Percentiles rank a stretch among this genome's conserved stretches.
Evolutionary conservation across 2,113 vertebrate species (phyloP).

Genomic region (Corythoichthys haematopterus): DNA sequence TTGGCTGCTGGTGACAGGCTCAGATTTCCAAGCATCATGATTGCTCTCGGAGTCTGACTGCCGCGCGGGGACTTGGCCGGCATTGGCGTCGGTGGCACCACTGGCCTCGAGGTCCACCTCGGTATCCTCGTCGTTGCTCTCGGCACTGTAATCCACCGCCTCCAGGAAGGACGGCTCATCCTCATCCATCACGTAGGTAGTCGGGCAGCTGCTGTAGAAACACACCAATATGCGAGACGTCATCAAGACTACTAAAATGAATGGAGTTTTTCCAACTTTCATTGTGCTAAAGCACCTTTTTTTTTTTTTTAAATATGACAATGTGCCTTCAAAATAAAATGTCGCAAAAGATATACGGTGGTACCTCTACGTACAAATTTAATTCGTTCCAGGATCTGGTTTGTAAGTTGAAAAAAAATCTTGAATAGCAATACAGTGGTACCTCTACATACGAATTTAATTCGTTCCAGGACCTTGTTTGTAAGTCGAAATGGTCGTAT

Average conservation of each 20-base stretch:
- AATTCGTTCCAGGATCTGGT: too few relatives aligned
- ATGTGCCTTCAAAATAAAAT: neutral
- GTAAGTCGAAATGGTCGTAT: too few relatives aligned
- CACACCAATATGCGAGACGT: neutral
- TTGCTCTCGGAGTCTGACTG: slow-evolving; percentile 80
- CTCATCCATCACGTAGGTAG: slow-evolving; percentile 90
- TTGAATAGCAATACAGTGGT: too few relatives aligned
- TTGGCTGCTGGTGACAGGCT: slow-evolving; percentile 16
- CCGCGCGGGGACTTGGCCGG: slow-evolving; percentile 70
- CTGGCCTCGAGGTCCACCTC: slow-evolving; percentile 64
- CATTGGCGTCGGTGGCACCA: slow-evolving; percentile 60
- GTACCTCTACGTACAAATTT: neutral
- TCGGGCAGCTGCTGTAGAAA: slow-evolving; percentile 72
- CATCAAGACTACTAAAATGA: neutral
- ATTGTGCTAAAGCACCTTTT: neutral
- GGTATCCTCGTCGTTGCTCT: slow-evolving; percentile 88
- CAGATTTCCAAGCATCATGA: slow-evolving; percentile 56
- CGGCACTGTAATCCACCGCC: slow-evolving; percentile 96
- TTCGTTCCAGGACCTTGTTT: too few relatives aligned
- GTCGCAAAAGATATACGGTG: neutral
- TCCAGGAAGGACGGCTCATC: slow-evolving; percentile 94
- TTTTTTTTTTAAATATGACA: neutral
- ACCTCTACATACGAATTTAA: too few relatives aligned
- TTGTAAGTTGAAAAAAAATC: too few relatives aligned
- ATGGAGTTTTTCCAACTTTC: neutral